Conservation (phyloP, 1,140 invertebrate genomes). For the Bombus superbus region DNA sequence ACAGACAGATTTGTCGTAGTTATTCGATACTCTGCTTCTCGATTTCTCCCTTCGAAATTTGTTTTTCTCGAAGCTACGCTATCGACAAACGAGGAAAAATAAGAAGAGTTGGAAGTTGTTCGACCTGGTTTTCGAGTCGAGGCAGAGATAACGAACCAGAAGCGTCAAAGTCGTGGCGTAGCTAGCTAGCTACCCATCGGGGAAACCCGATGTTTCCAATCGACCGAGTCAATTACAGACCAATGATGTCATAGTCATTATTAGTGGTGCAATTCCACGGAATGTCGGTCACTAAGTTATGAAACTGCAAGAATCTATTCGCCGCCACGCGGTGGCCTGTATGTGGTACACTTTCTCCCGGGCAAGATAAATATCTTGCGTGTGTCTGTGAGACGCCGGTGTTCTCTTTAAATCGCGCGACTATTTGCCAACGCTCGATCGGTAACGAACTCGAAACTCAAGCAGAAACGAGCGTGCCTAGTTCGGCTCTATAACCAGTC, state of each 20-base stretch:
- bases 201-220: constrained; percentile 64
- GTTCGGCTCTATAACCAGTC: neutral
- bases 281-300: constrained; percentile 78
- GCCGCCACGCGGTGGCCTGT: constrained; percentile 51
- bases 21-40: too few species aligned
- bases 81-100: too few species aligned
- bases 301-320: constrained; percentile 77
- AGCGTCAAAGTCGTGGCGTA: neutral
- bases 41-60: too few species aligned
- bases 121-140: neutral
- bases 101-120: neutral
- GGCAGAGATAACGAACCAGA: neutral
- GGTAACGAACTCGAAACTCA: constrained; percentile 23
- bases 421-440: constrained; percentile 50
- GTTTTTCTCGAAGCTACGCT: too few species aligned
- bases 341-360: constrained; percentile 66
- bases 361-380: constrained; percentile 66
- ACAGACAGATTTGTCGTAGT: neutral
- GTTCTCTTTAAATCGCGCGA: constrained; percentile 56
- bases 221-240: constrained; percentile 62
- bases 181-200: neutral
- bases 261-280: constrained; percentile 76
- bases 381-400: constrained; percentile 52
- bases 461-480: neutral
- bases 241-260: constrained; percentile 75